Evolutionary conservation across 1,140 invertebrate genomes (phyloP).

Genomic region (Diprion similis): DNA sequence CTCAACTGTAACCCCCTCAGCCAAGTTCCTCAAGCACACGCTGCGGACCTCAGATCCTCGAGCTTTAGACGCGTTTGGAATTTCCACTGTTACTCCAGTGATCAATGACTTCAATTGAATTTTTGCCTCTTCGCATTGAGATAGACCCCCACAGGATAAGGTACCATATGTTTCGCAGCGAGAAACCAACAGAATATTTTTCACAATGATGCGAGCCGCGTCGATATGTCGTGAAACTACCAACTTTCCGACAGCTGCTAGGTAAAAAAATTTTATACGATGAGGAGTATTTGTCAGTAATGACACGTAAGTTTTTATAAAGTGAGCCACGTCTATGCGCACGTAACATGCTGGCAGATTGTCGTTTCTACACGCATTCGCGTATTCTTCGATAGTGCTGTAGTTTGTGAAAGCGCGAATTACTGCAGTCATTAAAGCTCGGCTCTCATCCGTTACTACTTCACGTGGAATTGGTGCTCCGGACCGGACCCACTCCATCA

Average conservation of each 20-base stretch:
- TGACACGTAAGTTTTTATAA: conserved; percentile 11
- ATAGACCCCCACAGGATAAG: background rate
- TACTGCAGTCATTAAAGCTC: conserved; percentile 23
- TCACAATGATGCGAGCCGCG: background rate
- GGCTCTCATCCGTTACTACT: conserved; percentile 21
- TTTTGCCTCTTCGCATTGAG: background rate
- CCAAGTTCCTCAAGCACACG: background rate
- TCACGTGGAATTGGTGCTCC: conserved; percentile 25
- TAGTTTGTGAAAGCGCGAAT: conserved; percentile 21
- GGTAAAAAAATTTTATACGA: conserved; percentile 10
- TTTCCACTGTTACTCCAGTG: background rate
- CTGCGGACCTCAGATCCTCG: background rate
- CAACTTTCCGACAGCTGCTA: conserved; percentile 10
- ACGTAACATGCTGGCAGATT: conserved; percentile 6
- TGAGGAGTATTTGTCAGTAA: conserved; percentile 3
- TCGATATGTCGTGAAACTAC: background rate
- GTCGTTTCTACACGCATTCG: conserved; percentile 8
- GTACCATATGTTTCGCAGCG: background rate
- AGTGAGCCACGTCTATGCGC: conserved; percentile 4
- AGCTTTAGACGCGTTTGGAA: background rate
- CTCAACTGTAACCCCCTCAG: background rate
- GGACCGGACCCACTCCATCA: conserved; percentile 20
- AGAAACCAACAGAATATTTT: background rate
- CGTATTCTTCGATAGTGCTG: conserved; percentile 16
- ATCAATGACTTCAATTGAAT: background rate